Conservation (phyloP, 2,113 vertebrate species). For the Meles meles region DNA sequence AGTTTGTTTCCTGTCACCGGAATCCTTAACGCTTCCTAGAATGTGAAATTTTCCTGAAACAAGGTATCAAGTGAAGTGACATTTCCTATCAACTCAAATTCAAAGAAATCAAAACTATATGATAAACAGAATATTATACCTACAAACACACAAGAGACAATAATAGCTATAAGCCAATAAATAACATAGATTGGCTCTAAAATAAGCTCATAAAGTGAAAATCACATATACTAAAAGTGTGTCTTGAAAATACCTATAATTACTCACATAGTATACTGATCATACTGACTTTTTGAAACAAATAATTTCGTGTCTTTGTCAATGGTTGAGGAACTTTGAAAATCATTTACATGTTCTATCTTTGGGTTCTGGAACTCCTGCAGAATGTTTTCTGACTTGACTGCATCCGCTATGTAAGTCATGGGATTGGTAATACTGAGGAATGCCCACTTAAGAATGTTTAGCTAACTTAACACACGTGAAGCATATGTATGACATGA, state of each 20-base stretch:
- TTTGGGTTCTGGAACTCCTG: background rate
- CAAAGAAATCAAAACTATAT: slow-evolving; percentile 2
- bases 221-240: background rate
- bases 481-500: background rate
- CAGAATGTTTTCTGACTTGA: background rate
- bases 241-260: background rate
- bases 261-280: background rate
- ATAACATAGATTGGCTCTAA: background rate
- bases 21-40: background rate
- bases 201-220: background rate
- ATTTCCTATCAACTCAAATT: background rate
- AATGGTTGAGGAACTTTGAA: background rate
- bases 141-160: background rate
- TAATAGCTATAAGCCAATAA: background rate
- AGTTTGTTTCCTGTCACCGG: too few species aligned
- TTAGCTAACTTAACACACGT: background rate
- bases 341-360: background rate
- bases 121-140: background rate
- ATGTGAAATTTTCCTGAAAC: background rate
- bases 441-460: background rate
- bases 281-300: background rate
- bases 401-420: background rate
- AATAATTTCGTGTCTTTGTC: background rate
- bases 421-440: background rate
- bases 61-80: background rate